Conservation (phyloP, 2,797 vertebrate genomes). For the Sebastes minor region DNA sequence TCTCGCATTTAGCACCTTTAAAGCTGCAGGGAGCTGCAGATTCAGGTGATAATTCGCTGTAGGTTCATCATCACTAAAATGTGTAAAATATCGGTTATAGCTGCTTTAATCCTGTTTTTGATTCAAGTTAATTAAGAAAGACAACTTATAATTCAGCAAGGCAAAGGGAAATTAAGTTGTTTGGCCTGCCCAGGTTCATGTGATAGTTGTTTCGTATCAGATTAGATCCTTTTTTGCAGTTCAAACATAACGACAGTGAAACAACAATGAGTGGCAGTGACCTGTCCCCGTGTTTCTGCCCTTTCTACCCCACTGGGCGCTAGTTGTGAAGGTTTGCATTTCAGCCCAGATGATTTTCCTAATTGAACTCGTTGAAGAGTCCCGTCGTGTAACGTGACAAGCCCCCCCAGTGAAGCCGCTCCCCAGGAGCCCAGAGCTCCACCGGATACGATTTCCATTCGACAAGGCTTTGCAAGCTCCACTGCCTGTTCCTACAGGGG, state of each 20-base stretch:
- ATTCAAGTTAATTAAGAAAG: background rate
- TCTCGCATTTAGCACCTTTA: too few relatives aligned
- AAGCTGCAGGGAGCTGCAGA: too few relatives aligned
- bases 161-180: background rate
- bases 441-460: slow-evolving; percentile 70
- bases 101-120: background rate
- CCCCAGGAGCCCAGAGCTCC: slow-evolving; percentile 54
- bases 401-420: slow-evolving; percentile 36
- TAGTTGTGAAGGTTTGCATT: slow-evolving; percentile 53
- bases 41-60: background rate
- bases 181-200: background rate
- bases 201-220: slow-evolving; percentile 6
- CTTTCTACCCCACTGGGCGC: slow-evolving; percentile 20
- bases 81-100: background rate
- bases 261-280: slow-evolving; percentile 7
- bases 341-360: slow-evolving; percentile 67
- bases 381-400: slow-evolving; percentile 64
- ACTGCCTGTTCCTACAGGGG: slow-evolving; percentile 51
- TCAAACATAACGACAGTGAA: slow-evolving; percentile 22
- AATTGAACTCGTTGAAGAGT: slow-evolving; percentile 63
- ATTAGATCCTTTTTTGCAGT: slow-evolving; percentile 8
- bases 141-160: background rate
- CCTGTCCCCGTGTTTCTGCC: slow-evolving; percentile 3
- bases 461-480: slow-evolving; percentile 56
- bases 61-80: background rate